Conservation (phyloP, 35 echinoderm and acorn worm species). For the Strongylocentrotus purpuratus region DNA sequence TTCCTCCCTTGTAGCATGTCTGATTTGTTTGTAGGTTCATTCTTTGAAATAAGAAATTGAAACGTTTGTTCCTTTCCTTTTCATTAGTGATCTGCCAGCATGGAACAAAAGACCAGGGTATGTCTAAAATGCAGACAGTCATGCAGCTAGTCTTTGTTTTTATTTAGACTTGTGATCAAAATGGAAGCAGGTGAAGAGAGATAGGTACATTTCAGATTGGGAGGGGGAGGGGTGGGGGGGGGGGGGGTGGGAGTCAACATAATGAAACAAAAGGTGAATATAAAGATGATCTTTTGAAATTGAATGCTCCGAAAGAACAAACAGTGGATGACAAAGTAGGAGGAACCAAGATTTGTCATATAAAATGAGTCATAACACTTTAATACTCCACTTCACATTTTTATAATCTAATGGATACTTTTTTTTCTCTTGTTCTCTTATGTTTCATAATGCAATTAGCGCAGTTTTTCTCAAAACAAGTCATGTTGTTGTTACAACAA, state of each 20-base stretch:
- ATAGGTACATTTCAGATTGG: not conserved
- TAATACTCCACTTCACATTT: not conserved
- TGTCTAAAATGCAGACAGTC: not conserved
- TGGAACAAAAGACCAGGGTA: not conserved
- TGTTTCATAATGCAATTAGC: not conserved
- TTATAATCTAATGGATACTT: not conserved
- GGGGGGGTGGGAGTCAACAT: not conserved
- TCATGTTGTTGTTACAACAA: not conserved
- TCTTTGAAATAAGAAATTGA: not conserved
- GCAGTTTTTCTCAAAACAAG: not conserved
- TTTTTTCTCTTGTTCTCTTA: not conserved
- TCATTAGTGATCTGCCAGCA: not conserved
- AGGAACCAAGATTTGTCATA: not conserved
- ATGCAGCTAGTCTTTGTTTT: not conserved
- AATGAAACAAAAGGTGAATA: not conserved
- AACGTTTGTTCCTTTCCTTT: not conserved
- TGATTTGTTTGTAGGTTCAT: not conserved
- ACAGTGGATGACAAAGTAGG: not conserved
- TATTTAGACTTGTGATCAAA: not conserved
- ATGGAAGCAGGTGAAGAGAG: slow-evolving; percentile 15
- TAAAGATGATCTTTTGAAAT: not conserved
- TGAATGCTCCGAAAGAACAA: not conserved
- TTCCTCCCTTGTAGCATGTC: no score
- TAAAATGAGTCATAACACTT: not conserved
- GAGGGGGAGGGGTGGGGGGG: not conserved